Evolutionary conservation across 1,140 invertebrate genomes (phyloP), one percentile per base, ranked within the genome.

Genomic region (Bombus soroeensis): DNA sequence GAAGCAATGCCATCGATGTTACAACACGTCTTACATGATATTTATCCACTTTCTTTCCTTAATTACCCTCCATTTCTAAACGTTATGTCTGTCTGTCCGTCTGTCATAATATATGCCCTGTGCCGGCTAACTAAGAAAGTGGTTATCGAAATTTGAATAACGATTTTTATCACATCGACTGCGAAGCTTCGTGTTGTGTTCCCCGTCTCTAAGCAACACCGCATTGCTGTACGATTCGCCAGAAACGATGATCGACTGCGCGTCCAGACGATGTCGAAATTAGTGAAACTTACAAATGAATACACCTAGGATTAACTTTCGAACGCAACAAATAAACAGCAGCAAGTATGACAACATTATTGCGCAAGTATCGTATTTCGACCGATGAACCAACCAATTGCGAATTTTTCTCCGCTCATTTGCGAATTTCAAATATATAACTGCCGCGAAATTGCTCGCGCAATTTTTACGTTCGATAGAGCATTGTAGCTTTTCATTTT

Each of bases 151-250:
- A 57, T 64, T 37, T 6, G 53, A 64, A 25, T 13, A 64, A 82
- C 39, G 25, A 78, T 83, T 47, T 70, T 83, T 37, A 64, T 72
- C 47, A 15, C 32, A 74, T 74, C 57, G 34, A 43, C 53, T 64
- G 64, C 8, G 18, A 47, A 68, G 77, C 59, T 89, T 72, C 73
- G 47, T 90, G 89, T 90, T 90, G 68, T 90, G 89, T 70, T 57
- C n/a, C 6, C 43, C 53, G 89, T 91, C 77, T 71, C 89, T 64
- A 91, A 87, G 89, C 89, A 91, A 91, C 89, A 83, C 75, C 72
- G 83, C 89, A 90, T 88, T 87, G 87, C 89, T 85, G 81, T 88
- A 79, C 66, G 88, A 76, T 81, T 78, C 34, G 75, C 34, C 43
- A 68, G 81, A 81, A 59, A 62, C 64, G 81, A 90, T 83, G 77